A percentile compares a stretch with the other conserved stretches of the same genome.
Evolutionary conservation across 2,888 invertebrate species (phyloP).

Genomic region (Dasysyrphus tricinctus): DNA sequence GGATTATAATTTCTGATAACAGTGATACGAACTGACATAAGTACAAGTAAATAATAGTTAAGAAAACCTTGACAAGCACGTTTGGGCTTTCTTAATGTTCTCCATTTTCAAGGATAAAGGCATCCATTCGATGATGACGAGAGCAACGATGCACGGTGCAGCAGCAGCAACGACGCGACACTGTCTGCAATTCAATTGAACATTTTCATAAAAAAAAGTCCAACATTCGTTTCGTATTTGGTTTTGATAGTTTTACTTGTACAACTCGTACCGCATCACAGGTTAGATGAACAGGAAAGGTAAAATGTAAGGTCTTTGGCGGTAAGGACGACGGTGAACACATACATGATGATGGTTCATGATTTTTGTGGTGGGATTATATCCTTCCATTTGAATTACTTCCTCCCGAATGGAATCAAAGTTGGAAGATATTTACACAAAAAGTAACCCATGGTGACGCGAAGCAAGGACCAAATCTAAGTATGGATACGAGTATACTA

Average conservation of each 20-base stretch:
- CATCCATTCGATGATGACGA: slow-evolving; percentile 8
- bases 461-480: neutral
- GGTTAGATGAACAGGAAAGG: slow-evolving; percentile 36
- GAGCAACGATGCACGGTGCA: neutral
- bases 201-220: slow-evolving; percentile 47
- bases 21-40: neutral
- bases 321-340: no score
- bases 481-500: neutral
- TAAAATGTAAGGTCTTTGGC: no score
- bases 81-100: slow-evolving; percentile 49
- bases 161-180: slow-evolving; percentile 27
- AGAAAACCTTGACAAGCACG: slow-evolving; percentile 56
- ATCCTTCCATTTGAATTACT: slow-evolving; percentile 68
- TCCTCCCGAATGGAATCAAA: slow-evolving; percentile 65
- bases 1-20: neutral
- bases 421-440: slow-evolving; percentile 44
- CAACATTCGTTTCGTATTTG: neutral
- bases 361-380: slow-evolving; percentile 61
- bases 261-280: neutral
- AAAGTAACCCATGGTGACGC: slow-evolving; percentile 1
- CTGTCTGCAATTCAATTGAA: slow-evolving; percentile 74
- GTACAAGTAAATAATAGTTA: slow-evolving; percentile 39
- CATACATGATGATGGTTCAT: slow-evolving; percentile 23
- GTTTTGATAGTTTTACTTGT: slow-evolving; percentile 5
- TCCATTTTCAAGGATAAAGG: slow-evolving; percentile 11